Evolutionary conservation across 2,113 vertebrate genomes (phyloP).

Genomic region (Saccopteryx leptura): DNA sequence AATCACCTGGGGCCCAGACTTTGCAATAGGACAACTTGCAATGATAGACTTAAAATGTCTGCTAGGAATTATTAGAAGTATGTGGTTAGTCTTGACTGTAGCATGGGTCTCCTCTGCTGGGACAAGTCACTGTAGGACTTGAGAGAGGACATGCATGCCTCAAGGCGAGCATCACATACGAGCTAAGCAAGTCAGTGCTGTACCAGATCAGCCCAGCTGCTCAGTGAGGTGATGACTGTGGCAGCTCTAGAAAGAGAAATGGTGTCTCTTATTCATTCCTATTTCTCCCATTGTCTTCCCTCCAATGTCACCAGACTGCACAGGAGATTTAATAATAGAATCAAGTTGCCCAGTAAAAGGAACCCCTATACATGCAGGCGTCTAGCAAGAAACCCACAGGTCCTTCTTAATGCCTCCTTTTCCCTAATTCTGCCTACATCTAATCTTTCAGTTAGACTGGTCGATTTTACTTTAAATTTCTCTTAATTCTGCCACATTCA

Average conservation of each 20-base stretch:
- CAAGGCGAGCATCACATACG: not conserved
- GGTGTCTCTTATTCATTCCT: not conserved
- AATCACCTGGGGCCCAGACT: not conserved
- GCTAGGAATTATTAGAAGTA: not conserved
- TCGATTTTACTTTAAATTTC: not conserved
- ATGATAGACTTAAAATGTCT: not conserved
- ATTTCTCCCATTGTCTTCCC: not conserved
- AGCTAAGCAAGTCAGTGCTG: not conserved
- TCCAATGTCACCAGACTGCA: not conserved
- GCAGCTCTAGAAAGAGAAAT: not conserved
- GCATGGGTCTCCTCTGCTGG: not conserved
- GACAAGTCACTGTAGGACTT: not conserved
- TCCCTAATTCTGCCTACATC: not conserved
- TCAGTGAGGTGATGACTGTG: not conserved
- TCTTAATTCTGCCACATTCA: not conserved
- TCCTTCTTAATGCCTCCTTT: not conserved
- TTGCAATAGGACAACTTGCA: not conserved
- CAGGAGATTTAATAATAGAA: not conserved
- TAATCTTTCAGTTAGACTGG: not conserved
- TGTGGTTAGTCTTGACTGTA: not conserved
- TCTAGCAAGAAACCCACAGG: not conserved
- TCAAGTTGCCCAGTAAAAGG: not conserved
- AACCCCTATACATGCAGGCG: fast-evolving
- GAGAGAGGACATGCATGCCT: not conserved
- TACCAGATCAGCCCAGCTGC: not conserved